Conservation (phyloP, 2,113 vertebrate species). For the Illadopsis cleaveri region DNA sequence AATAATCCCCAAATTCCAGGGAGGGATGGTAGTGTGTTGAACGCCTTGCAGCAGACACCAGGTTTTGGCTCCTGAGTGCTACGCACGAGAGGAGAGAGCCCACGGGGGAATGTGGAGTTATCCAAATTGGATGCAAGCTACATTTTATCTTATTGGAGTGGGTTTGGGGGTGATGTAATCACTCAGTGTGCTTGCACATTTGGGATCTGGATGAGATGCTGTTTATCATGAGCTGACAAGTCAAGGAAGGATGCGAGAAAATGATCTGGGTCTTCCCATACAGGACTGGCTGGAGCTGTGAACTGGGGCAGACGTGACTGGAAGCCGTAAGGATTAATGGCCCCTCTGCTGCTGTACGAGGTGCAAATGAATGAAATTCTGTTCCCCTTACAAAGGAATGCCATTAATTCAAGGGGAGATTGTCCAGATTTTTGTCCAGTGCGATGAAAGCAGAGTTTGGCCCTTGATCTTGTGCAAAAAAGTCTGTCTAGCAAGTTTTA, state of each 20-base stretch:
- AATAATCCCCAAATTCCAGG: rapidly evolving
- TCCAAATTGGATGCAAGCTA: not conserved
- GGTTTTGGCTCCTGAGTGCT: not conserved
- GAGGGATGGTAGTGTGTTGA: not conserved
- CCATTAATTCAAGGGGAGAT: constrained; percentile 34
- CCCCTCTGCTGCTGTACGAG: constrained; percentile 15
- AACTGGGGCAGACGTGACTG: constrained; percentile 29
- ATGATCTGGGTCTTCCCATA: constrained; percentile 52
- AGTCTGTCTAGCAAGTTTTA: not conserved
- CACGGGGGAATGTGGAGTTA: not conserved
- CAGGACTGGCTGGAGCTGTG: not conserved
- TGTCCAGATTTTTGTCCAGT: constrained; percentile 41
- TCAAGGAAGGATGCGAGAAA: constrained; percentile 46
- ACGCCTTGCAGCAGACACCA: not conserved
- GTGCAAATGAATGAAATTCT: constrained; percentile 61
- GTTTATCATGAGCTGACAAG: constrained; percentile 60
- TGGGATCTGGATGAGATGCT: not conserved
- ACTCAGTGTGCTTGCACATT: not conserved
- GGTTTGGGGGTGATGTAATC: constrained; percentile 36
- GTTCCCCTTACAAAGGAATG: constrained; percentile 47
- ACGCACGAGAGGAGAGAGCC: rapidly evolving
- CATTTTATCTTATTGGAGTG: constrained; percentile 46
- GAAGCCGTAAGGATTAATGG: constrained; percentile 45
- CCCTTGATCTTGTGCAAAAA: constrained; percentile 24
- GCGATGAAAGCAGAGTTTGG: constrained; percentile 43